Evolutionary conservation across 1,140 invertebrate genomes (phyloP), one percentile per base, ranked within the genome.

Genomic region (Argopecten irradians): DNA sequence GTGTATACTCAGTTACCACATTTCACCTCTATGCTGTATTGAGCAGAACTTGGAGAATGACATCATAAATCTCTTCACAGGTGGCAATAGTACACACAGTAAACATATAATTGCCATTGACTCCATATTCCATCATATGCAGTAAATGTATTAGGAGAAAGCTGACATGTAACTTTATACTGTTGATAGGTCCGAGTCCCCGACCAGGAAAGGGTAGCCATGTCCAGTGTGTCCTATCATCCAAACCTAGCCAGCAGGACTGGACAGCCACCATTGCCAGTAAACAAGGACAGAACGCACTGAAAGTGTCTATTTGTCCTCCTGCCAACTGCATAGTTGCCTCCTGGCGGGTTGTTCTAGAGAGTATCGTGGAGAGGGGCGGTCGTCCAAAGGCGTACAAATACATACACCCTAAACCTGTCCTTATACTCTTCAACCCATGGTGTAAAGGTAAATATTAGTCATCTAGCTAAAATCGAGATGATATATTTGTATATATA

Each of bases 391-490:
- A 83, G 28, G 85, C 87, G 14, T 83, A 82, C 9, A 87, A 88
- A 32, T 90, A 90, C 71, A 83, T 83, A 16, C 36, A 86, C 41
- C 88, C 88, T 34, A 71, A 88, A 16, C 82, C 82, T 33, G 86
- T 90, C 7, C 87, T 86, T 82, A 84, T 92, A 11, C 87, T 92
- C 0, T 91, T 92, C 71, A 92, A 92, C 71, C 91, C 91, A 5
- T 92, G 91, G 91, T 91, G 89, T 46, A 87, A 36, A 89, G 91
- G 91, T 92, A 85, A 85, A 86, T 41, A 34, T 28, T 14, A 28
- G 35, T 19, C 1, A 39, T 5, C 2, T n/a, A 7, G 34, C 2
- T n/a, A 28, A 14, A 34, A 33, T 83, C 14, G 9, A n/a, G n/a
- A n/a, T n/a, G n/a, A n/a, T n/a, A n/a, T n/a, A n/a, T n/a, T n/a